These are phyloP conservation scores for Phrynosoma blainvillii DNA, from an alignment of 2,113 vertebrate species.

Conservation along the genomic window DNA sequence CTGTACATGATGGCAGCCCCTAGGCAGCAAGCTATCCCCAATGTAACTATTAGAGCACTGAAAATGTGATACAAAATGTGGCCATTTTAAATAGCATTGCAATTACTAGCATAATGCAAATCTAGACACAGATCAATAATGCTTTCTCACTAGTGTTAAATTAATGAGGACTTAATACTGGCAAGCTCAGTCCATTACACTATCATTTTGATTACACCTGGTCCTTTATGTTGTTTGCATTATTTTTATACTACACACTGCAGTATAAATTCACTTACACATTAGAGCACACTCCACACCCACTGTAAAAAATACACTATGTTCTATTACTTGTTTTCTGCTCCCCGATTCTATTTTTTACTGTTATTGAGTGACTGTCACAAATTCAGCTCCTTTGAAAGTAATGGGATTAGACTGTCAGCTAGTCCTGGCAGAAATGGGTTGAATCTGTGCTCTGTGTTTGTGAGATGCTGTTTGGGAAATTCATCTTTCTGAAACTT, in stretches of 20 bases:
- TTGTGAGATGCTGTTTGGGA: conserved; percentile 40
- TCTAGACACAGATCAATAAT: not conserved
- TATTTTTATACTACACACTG: not conserved
- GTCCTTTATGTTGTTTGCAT: not conserved
- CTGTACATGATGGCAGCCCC: not conserved
- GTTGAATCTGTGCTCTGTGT: conserved; percentile 9
- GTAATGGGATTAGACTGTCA: conserved; percentile 41
- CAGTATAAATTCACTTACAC: not conserved
- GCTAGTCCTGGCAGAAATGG: conserved; percentile 45
- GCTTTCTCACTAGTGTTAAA: not conserved
- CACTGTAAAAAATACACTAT: not conserved
- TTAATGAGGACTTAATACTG: not conserved
- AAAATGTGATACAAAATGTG: not conserved
- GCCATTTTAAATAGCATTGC: not conserved
- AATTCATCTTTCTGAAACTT: conserved; percentile 55
- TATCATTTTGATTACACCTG: not conserved
- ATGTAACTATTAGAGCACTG: not conserved
- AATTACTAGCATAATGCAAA: not conserved
- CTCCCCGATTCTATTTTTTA: conserved; percentile 46
- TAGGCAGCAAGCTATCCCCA: not conserved
- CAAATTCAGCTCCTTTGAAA: conserved; percentile 40
- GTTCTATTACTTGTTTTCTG: conserved; percentile 31
- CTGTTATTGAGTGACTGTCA: conserved; percentile 43
- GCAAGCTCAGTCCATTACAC: not conserved
- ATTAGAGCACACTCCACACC: not conserved